Base-by-base conservation (phyloP, 2,888 invertebrate genomes). In the Nasonia oneida region DNA sequence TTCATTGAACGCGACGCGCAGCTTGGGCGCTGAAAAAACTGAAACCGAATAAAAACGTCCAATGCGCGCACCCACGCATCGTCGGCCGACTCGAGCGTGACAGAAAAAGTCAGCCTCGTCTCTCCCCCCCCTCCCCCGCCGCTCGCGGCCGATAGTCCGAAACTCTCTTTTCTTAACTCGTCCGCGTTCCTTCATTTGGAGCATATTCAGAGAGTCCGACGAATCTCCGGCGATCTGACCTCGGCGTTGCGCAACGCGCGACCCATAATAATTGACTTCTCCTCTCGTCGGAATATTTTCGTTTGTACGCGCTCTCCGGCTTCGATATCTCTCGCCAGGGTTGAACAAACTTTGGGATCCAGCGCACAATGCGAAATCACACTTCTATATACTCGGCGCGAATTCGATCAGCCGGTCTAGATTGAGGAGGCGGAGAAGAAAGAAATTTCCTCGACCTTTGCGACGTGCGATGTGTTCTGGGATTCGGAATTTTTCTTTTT, bases 281-380 rank as follows among this genome's bases (percentile, higher is more conserved):
- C 42, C 42, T 78, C 23, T 83, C 37, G 39, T 53, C 42, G 42
- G 67, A 84, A 79, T 74, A 84, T 29, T 73, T 83, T 71, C 15
- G 10, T 29, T 42, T 47, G 3, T 67, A 53, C 8, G 23, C 33
- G 42, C 50, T 2, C 8, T 61, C 37, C 39, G n/a, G 42, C 39
- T 77, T 74, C 50, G 33, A 23, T 47, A 74, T 80, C 61, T 12
- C n/a, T 12, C 14, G 14, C 74, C n/a, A 1, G 61, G 39, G 79
- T 76, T 77, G 53, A 81, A 71, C 47, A 77, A 76, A 77, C 81
- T 81, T 71, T 42, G 33, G 0, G 71, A 39, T 3, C 1, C 3
- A 15, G 71, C 12, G 29, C 10, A 79, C 82, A 82, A 82, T 83
- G 14, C 77, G 77, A n/a, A 83, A 83, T 86, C 77, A 86, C 79